Base-by-base conservation (phyloP, 2,797 vertebrate species). In the Cynopterus sphinx region DNA sequence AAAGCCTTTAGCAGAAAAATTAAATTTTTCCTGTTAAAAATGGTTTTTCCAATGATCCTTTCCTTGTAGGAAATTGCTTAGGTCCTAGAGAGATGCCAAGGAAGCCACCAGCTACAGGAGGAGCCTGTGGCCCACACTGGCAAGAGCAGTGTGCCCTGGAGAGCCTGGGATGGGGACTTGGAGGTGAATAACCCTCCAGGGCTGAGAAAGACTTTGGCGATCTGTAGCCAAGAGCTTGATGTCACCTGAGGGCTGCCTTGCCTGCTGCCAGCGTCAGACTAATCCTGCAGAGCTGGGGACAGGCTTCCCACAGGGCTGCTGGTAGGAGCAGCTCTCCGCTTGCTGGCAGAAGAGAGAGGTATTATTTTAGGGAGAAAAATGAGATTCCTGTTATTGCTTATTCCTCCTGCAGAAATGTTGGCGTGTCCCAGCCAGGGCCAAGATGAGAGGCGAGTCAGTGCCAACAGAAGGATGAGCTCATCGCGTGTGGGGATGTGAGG, bases 381-480 rank as follows among this genome's bases (percentile, higher is more conserved):
- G 90, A 97, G 96, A 94, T 96, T 71, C 89, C 86, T 94, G 92
- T 97, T 97, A 97, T 97, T 97, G 96, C 97, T 95, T 96, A 95
- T 96, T 97, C 95, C 95, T 97, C 96, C 95, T 95, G 93, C 94
- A 98, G 95, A 97, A 98, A 97, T 97, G 97, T 78, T 97, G 93
- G 95, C 97, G 92, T 93, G 92, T 93, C 87, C 94, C 75, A 91
- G 98, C 97, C 97, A 96, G 91, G 94, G 97, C 90, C 68, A 61
- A 95, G 97, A 96, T 3, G 94, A 96, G 87, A 90, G 33, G 93
- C 33, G 1, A 26, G 36, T 49, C 0, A 0, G n/a, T 43, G 98
- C 98, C 98, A 98, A 94, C 90, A 91, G 90, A 96, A 92, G 96
- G 97, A 96, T 98, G 98, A 98, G 98, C 98, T 98, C 98, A 98